These are phyloP conservation scores for Neodiprion lecontei DNA, from an alignment of 1,140 invertebrate species.

Conservation along the genomic window DNA sequence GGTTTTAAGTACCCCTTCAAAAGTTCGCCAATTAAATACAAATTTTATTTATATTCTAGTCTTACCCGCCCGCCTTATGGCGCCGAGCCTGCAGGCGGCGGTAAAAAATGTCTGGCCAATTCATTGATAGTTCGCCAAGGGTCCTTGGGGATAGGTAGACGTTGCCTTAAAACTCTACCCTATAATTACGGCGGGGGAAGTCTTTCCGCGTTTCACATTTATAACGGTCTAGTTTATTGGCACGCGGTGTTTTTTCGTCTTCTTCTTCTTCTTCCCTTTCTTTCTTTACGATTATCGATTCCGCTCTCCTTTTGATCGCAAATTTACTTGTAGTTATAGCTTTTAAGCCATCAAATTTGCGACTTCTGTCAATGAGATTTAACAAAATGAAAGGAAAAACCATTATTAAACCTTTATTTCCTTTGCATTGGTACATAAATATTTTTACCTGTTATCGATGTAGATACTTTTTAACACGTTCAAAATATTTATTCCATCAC, in stretches of 20 bases:
- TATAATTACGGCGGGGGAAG: slow-evolving; percentile 41
- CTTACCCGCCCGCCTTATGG: slow-evolving; percentile 16
- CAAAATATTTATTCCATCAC: neutral
- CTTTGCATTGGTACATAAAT: neutral
- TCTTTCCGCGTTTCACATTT: slow-evolving; percentile 33
- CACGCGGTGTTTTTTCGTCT: slow-evolving; percentile 23
- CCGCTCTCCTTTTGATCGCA: slow-evolving; percentile 36
- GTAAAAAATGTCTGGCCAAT: slow-evolving; percentile 19
- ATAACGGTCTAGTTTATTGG: slow-evolving; percentile 44
- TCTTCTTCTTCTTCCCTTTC: slow-evolving; percentile 18
- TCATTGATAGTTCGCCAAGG: slow-evolving; percentile 21
- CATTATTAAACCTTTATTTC: neutral
- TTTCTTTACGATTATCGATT: slow-evolving; percentile 35
- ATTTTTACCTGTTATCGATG: neutral
- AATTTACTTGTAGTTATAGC: too few relatives aligned
- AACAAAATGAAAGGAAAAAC: neutral
- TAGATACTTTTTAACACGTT: neutral
- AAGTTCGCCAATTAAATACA: too few relatives aligned
- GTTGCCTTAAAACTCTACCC: slow-evolving; percentile 21
- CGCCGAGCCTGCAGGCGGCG: neutral
- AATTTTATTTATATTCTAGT: neutral
- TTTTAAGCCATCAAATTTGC: neutral
- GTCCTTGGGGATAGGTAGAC: slow-evolving; percentile 20
- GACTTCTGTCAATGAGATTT: slow-evolving; percentile 3
- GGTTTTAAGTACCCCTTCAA: too few relatives aligned